Evolutionary conservation across 2,797 vertebrate genomes (phyloP), one percentile per base, ranked within the genome.

Genomic region (Centroberyx gerrardi): DNA sequence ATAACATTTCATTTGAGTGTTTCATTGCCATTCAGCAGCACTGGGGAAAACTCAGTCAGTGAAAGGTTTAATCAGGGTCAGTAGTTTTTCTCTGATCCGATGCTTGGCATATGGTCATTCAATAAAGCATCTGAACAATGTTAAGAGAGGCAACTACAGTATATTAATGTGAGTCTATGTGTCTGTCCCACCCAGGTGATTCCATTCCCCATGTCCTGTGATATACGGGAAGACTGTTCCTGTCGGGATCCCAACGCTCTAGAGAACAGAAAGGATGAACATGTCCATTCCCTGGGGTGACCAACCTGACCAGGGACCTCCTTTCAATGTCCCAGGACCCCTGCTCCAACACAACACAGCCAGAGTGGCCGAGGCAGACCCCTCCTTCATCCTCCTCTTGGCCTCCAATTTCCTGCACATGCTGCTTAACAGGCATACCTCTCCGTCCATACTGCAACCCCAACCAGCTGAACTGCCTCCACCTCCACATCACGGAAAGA

Each of bases 201-300:
- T 67, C 97, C 97, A 0, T 99, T 99, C 84, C 98, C 98, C 55
- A 97, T 97, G 95, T 98, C 96, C 69, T 99, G 98, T 78, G 97
- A 99, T 89, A 91, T 96, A 22, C 94, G 96, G 86, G 95, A 95
- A 68, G 97, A 99, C 58, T 99, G 98, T 79, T 96, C 98, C 87
- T 99, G 98, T 81, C 95, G 96, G 79, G 98, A 99, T 83, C 97
- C 97, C 48, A 94, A 95, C 0, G 97, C 98, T 61, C 91, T 95
- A 58, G 98, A 99, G 93, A 97, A 99, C 89, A 94, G 90, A 56
- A 94, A 91, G 77, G 90, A 89, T 7, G 86, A 92, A 65, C 84
- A 88, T 5, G 95, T 93, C 78, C 93, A 95, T 76, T 96, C 96
- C 82, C 78, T 94, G 76, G 95, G 95, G 78, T 96, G 94, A 96